Evolutionary conservation across 2,797 vertebrate genomes (phyloP).

Genomic region (Lagodon rhomboides): DNA sequence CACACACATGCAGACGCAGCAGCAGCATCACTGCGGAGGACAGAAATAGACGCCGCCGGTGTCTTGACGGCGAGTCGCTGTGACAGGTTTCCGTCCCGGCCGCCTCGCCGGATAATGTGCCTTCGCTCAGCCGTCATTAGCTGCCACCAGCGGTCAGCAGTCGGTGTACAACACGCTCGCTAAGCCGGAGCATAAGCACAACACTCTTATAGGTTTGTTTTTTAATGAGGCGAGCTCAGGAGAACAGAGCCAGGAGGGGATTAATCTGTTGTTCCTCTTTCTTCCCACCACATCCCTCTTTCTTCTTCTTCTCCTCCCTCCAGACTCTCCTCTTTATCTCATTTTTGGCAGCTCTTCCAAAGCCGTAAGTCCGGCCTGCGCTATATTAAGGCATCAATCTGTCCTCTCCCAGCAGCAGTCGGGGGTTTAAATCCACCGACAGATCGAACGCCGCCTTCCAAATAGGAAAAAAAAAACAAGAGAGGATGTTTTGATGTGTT

Average conservation of each 20-base stretch:
- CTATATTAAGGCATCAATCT: conserved; percentile 71
- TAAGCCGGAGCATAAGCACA: neutral
- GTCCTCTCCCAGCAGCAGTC: conserved; percentile 48
- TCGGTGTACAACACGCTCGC: neutral
- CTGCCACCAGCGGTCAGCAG: neutral
- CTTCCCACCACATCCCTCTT: neutral
- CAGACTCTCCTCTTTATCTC: conserved; percentile 45
- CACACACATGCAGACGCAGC: neutral
- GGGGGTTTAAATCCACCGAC: conserved; percentile 51
- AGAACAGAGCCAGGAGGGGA: conserved; percentile 20
- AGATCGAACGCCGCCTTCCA: conserved; percentile 33
- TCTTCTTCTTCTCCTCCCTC: neutral
- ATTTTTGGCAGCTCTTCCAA: conserved; percentile 58
- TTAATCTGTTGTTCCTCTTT: conserved; percentile 16
- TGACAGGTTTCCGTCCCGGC: neutral
- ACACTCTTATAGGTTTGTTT: neutral
- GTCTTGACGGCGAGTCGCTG: neutral
- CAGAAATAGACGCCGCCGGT: neutral
- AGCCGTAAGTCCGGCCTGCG: conserved; percentile 66
- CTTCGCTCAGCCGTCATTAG: neutral
- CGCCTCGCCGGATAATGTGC: neutral
- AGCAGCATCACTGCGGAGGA: neutral
- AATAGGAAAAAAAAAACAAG: conserved; percentile 14
- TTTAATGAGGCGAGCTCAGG: conserved; percentile 10
- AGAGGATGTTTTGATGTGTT: conserved; percentile 31